Conservation (phyloP, 1,140 invertebrate genomes). For the Hycleus phaleratus region DNA sequence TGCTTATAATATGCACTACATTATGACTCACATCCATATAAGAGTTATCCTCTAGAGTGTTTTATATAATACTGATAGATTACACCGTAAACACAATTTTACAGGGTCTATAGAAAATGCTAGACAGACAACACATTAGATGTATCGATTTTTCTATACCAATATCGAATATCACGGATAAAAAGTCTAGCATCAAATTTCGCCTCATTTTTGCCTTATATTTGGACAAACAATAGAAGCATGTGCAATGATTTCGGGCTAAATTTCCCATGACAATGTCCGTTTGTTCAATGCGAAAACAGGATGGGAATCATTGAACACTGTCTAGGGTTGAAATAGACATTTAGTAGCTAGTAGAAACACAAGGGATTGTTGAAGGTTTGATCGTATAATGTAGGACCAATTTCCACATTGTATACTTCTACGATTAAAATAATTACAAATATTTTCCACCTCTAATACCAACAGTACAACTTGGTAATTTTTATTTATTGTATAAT, state of each 20-base stretch:
- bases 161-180: neutral
- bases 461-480: too few relatives aligned
- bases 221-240: neutral
- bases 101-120: constrained; percentile 6
- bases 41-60: constrained; percentile 10
- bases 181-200: neutral
- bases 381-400: too few relatives aligned
- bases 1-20: too few relatives aligned
- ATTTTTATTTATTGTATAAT: too few relatives aligned
- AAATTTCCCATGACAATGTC: constrained; percentile 14
- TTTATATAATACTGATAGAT: constrained; percentile 13
- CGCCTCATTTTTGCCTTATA: constrained; percentile 3
- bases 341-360: too few relatives aligned
- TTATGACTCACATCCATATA: neutral
- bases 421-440: too few relatives aligned
- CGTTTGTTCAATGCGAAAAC: constrained; percentile 2
- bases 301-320: constrained; percentile 8
- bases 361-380: too few relatives aligned
- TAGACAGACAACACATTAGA: constrained; percentile 1
- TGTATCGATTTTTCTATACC: neutral
- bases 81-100: constrained; percentile 8
- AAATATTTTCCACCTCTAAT: too few relatives aligned
- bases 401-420: too few relatives aligned
- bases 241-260: too few relatives aligned
- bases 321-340: neutral